Evolutionary conservation across 2,888 invertebrate genomes (phyloP).

Genomic region (Abscondita cerata): DNA sequence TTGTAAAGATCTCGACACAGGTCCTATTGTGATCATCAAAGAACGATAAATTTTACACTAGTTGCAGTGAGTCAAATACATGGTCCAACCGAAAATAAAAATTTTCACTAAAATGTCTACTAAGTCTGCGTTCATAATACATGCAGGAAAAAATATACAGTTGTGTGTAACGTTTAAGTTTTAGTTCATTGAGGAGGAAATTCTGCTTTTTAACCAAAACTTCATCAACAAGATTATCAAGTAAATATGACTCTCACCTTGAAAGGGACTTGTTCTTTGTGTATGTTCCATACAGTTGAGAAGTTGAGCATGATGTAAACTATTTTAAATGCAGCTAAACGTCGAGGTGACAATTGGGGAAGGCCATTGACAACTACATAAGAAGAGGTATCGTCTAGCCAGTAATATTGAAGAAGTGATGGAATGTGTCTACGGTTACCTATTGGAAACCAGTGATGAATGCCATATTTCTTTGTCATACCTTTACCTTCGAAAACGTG

Average conservation of each 20-base stretch:
- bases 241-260: neutral
- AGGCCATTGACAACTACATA: neutral
- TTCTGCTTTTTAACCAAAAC: neutral
- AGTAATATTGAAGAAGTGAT: neutral
- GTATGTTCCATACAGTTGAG: neutral
- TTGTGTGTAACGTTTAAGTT: neutral
- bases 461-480: constrained; percentile 1
- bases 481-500: neutral
- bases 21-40: no score
- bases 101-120: neutral
- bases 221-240: neutral
- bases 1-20: no score
- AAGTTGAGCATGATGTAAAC: neutral
- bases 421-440: neutral
- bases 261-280: neutral
- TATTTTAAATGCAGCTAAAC: neutral
- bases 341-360: constrained; percentile 3
- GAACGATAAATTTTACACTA: neutral
- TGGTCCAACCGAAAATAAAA: neutral
- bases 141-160: no score
- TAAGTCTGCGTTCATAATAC: neutral
- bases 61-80: no score
- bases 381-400: no score
- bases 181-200: neutral
- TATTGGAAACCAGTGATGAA: constrained; percentile 4